Evolutionary conservation across 2,888 invertebrate genomes (phyloP).

Genomic region (Fragum sueziense): DNA sequence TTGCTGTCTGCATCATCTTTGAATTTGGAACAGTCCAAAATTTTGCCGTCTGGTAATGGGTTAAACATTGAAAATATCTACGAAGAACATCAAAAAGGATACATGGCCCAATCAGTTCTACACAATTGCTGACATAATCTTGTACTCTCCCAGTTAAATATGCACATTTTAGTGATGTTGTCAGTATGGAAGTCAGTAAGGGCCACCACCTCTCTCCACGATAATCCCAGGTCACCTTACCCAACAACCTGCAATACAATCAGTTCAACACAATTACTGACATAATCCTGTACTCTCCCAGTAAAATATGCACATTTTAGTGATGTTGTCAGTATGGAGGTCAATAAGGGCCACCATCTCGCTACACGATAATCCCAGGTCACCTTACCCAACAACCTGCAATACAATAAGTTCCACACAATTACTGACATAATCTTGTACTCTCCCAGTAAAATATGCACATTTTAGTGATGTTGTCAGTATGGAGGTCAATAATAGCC

Average conservation of each 20-base stretch:
- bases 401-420: slow-evolving; percentile 89
- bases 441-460: slow-evolving; percentile 88
- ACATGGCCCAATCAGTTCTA: slow-evolving; percentile 85
- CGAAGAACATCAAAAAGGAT: slow-evolving; percentile 72
- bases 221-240: slow-evolving; percentile 96
- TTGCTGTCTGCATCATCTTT: too few relatives aligned
- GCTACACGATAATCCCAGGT: slow-evolving; percentile 95
- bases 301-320: slow-evolving; percentile 86
- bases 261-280: slow-evolving; percentile 88
- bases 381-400: slow-evolving; percentile 93
- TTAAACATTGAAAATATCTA: too few relatives aligned
- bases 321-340: slow-evolving; percentile 91
- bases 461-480: slow-evolving; percentile 89
- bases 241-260: slow-evolving; percentile 88
- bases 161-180: slow-evolving; percentile 87
- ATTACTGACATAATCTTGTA: slow-evolving; percentile 90
- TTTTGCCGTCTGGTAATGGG: too few relatives aligned
- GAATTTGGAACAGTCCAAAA: too few relatives aligned
- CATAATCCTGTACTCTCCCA: slow-evolving; percentile 91
- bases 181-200: slow-evolving; percentile 91
- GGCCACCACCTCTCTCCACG: slow-evolving; percentile 94
- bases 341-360: slow-evolving; percentile 93
- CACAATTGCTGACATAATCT: slow-evolving; percentile 89
- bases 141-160: slow-evolving; percentile 90
- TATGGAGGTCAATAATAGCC: slow-evolving; percentile 91